phyloP scores from a whole-genome alignment of 2,113 vertebrate species.

The Corythornis vintsioides region DNA sequence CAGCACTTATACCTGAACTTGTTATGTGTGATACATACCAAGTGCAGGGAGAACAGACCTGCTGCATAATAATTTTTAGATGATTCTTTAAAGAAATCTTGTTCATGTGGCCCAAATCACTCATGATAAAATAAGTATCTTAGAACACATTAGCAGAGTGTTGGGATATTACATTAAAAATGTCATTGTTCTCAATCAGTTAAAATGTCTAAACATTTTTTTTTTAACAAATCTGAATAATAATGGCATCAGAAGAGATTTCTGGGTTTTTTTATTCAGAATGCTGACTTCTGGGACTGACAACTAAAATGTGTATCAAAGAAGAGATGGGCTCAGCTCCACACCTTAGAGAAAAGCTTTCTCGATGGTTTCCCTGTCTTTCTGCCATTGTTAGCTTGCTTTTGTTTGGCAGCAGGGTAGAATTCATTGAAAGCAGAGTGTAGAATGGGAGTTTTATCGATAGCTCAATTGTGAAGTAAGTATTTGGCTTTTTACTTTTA shows the following conservation, averaged over 20 bases:
- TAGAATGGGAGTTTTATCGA: background rate
- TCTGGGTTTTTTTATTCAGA: background rate
- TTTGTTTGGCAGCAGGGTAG: background rate
- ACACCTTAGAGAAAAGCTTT: background rate
- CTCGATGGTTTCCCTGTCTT: background rate
- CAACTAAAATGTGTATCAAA: background rate
- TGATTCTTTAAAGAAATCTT: background rate
- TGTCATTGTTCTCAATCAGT: slow-evolving; percentile 16
- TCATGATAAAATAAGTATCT: slow-evolving; percentile 24
- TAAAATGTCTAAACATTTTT: slow-evolving; percentile 12
- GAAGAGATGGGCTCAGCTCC: background rate
- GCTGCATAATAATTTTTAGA: slow-evolving; percentile 28
- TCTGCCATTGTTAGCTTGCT: accelerated
- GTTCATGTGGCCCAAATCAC: background rate
- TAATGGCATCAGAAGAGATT: background rate
- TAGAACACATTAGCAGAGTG: background rate
- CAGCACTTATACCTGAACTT: background rate
- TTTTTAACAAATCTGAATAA: background rate
- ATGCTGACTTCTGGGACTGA: background rate
- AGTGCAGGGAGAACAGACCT: slow-evolving; percentile 2
- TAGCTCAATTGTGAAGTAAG: background rate
- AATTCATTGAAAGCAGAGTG: background rate
- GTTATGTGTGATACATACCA: background rate
- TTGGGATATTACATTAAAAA: slow-evolving; percentile 16
- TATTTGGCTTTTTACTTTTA: background rate